These are phyloP conservation scores for Criorhina ranunculi DNA, from an alignment of 2,888 invertebrate genomes.

Conservation along the genomic window DNA sequence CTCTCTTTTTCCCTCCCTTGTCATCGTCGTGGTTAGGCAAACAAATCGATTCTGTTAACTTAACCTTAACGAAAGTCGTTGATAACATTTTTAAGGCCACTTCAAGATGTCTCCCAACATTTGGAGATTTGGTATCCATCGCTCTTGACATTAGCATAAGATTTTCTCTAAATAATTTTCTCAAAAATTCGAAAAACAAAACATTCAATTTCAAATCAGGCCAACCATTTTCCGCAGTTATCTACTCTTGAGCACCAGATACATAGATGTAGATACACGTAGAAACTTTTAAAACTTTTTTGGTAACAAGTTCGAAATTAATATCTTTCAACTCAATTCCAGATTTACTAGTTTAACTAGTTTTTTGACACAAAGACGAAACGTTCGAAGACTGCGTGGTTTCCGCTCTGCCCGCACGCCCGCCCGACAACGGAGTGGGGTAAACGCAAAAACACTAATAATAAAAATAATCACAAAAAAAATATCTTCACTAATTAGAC, in stretches of 20 bases:
- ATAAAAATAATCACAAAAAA: conserved; percentile 40
- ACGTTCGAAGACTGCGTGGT: conserved; percentile 11
- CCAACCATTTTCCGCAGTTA: conserved; percentile 30
- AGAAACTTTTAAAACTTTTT: background rate
- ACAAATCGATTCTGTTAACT: conserved; percentile 50
- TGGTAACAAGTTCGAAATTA: conserved; percentile 22
- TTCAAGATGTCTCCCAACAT: background rate
- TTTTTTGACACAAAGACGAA: conserved; percentile 27
- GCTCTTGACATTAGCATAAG: conserved; percentile 24
- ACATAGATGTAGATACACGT: background rate
- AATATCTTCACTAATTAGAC: conserved; percentile 40
- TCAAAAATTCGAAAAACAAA: background rate
- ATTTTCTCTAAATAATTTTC: conserved; percentile 1
- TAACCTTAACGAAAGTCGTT: conserved; percentile 20
- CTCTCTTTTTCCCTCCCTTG: background rate
- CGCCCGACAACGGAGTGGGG: too few species aligned
- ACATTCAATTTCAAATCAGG: conserved; percentile 7
- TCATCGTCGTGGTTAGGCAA: conserved; percentile 11
- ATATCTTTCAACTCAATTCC: conserved; percentile 14
- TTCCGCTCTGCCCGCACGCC: background rate
- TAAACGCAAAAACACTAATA: conserved; percentile 11
- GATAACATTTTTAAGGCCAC: conserved; percentile 6
- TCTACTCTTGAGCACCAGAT: background rate
- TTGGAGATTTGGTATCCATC: background rate
- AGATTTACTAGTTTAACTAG: conserved; percentile 55